phyloP scores from a whole-genome alignment of 2,888 invertebrate genomes.

The Drosophila formosana region DNA sequence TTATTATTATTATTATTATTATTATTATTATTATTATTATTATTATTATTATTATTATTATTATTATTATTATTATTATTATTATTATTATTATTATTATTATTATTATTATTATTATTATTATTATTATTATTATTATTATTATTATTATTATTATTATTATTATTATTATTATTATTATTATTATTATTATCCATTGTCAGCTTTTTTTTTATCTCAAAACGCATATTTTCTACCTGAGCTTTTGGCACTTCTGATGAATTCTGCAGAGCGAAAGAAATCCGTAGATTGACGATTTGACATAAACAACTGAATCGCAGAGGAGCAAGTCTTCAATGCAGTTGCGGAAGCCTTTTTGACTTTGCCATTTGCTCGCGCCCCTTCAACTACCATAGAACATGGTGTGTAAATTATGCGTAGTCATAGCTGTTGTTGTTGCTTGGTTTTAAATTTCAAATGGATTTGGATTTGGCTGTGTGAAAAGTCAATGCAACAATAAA shows the following conservation, averaged over 20 bases:
- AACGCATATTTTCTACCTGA: not conserved
- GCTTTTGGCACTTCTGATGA: slow-evolving; percentile 8
- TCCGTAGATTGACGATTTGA: slow-evolving; percentile 12
- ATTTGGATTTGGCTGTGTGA: slow-evolving; percentile 1
- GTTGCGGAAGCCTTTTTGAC: slow-evolving; percentile 2
- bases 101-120: not conserved
- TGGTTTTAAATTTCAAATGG: slow-evolving; percentile 37
- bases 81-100: not conserved
- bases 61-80: not conserved
- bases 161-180: slow-evolving; percentile 1
- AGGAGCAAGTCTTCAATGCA: slow-evolving; percentile 2
- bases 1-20: too few relatives aligned
- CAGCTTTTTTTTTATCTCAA: not conserved
- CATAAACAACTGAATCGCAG: slow-evolving; percentile 12
- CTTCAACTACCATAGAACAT: not conserved
- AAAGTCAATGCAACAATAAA: slow-evolving; percentile 14
- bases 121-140: not conserved
- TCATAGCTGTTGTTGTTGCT: slow-evolving; percentile 13
- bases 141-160: not conserved
- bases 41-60: too few relatives aligned
- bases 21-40: too few relatives aligned
- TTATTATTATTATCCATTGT: slow-evolving; percentile 1
- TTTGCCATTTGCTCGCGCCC: not conserved
- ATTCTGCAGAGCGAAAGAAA: not conserved
- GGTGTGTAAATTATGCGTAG: slow-evolving; percentile 35